Conservation (phyloP, 2,797 vertebrate species). For the Manis javanica region DNA sequence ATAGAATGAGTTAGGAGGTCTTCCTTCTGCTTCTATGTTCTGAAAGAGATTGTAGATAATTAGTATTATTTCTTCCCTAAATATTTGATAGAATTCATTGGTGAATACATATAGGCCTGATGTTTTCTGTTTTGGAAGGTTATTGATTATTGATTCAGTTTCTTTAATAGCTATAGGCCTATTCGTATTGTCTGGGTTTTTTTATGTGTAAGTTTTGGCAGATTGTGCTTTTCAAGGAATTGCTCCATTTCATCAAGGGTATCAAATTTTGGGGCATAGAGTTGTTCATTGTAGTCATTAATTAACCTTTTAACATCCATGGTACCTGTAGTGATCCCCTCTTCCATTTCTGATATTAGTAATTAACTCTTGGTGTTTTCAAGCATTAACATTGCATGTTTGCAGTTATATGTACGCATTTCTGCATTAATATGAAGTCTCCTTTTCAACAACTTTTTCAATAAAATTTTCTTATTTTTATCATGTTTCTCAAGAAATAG, state of each 20-base stretch:
- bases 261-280: not conserved
- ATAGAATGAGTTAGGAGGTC: not conserved
- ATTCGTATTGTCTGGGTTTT: not conserved
- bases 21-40: not conserved
- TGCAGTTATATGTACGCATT: not conserved
- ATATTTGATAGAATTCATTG: not conserved
- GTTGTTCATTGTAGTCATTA: not conserved
- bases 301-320: not conserved
- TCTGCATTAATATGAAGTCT: not conserved
- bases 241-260: not conserved
- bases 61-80: not conserved
- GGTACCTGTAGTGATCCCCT: not conserved
- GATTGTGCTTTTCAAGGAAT: not conserved
- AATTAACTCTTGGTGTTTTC: not conserved
- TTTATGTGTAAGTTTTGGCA: not conserved
- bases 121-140: not conserved
- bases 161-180: not conserved
- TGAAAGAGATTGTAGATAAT: not conserved
- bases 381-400: not conserved
- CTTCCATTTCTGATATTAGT: not conserved
- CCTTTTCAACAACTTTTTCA: not conserved
- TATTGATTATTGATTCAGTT: not conserved
- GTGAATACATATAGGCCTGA: not conserved
- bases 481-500: not conserved
- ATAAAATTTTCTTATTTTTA: slow-evolving; percentile 2